A percentile compares a stretch with the other conserved stretches of the same genome.
Conservation (phyloP, 2,113 vertebrate genomes). For the human region GRCh38 chr21:31032501-31033000, state of each 20-base stretch:
- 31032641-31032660: not conserved
- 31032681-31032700: not conserved
- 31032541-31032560: not conserved
- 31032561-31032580: not conserved
- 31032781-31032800: not conserved
- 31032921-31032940: not conserved
- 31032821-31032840: not conserved
- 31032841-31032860: not conserved
- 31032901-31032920: not conserved
- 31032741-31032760: not conserved
- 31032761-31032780: not conserved
- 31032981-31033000: not conserved
- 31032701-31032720: not conserved
- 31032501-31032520: not conserved
- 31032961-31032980: not conserved
- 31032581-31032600: not conserved
- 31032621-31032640: not conserved
- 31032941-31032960: not conserved
- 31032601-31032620: not conserved
- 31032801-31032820: not conserved
- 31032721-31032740: not conserved
- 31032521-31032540: not conserved
- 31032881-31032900: not conserved
- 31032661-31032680: not conserved
- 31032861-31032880: not conserved